Conservation (phyloP, 1,140 invertebrate species). For the Schlechtendalia chinensis region DNA sequence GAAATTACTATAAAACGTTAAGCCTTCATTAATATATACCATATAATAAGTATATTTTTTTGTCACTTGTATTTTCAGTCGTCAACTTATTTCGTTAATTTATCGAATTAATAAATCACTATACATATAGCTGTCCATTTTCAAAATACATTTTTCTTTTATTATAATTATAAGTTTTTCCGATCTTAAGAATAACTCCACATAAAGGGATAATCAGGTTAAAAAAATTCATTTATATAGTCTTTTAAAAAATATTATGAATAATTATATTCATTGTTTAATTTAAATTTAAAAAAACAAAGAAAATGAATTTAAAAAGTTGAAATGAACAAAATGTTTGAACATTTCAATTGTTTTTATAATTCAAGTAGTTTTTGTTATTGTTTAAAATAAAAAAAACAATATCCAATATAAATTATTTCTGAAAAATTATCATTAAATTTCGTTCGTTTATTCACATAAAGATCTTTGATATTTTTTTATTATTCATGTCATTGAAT, state of each 20-base stretch:
- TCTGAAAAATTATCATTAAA: too few relatives aligned
- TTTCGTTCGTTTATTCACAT: too few relatives aligned
- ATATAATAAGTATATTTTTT: too few relatives aligned
- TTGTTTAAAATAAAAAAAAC: background rate
- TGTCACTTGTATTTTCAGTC: background rate
- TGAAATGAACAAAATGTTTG: background rate
- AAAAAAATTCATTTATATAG: too few relatives aligned
- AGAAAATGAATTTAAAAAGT: slow-evolving; percentile 17
- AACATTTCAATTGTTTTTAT: background rate
- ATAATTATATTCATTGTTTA: background rate
- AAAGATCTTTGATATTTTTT: too few relatives aligned
- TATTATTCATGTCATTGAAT: too few relatives aligned
- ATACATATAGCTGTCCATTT: background rate
- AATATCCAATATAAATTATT: too few relatives aligned
- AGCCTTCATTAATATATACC: background rate
- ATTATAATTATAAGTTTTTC: background rate
- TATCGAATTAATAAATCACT: background rate
- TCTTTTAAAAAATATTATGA: background rate
- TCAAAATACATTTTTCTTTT: background rate
- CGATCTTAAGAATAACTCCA: background rate
- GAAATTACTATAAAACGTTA: background rate
- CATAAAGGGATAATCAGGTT: background rate
- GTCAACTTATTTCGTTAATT: background rate
- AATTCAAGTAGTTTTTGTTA: background rate
- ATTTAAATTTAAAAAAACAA: slow-evolving; percentile 24